Evolutionary conservation across 2,797 vertebrate genomes (phyloP).

Genomic region (Poeciliopsis presidionis): DNA sequence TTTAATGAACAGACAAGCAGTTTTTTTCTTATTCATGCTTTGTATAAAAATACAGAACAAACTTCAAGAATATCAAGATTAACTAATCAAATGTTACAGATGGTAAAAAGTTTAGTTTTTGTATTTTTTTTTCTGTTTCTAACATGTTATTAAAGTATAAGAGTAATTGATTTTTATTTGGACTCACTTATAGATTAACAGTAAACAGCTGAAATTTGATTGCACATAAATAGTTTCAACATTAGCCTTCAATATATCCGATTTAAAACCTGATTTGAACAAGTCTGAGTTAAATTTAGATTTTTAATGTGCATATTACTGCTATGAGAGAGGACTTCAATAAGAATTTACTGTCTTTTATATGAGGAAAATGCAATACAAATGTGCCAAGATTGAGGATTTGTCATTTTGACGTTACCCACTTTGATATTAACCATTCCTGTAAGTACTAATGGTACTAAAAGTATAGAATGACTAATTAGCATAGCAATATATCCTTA

Average conservation of each 20-base stretch:
- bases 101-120: not conserved
- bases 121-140: too few species aligned
- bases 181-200: too few species aligned
- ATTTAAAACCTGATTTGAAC: not conserved
- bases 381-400: not conserved
- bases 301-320: not conserved
- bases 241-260: not conserved
- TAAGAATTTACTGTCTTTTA: not conserved
- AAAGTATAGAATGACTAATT: constrained; percentile 19
- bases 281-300: not conserved
- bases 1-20: constrained; percentile 15
- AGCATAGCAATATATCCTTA: constrained; percentile 31
- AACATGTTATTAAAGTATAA: too few species aligned
- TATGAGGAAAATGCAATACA: not conserved
- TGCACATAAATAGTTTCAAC: not conserved
- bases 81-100: not conserved
- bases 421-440: constrained; percentile 1
- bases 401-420: not conserved
- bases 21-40: not conserved
- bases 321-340: not conserved
- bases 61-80: not conserved
- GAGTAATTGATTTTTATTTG: too few species aligned
- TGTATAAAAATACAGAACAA: not conserved
- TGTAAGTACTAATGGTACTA: not conserved
- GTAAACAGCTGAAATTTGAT: not conserved